Percentiles rank a stretch among this genome's conserved stretches.
Evolutionary conservation across 2,113 vertebrate species (phyloP).

Genomic region (Malurus cyaneus): DNA sequence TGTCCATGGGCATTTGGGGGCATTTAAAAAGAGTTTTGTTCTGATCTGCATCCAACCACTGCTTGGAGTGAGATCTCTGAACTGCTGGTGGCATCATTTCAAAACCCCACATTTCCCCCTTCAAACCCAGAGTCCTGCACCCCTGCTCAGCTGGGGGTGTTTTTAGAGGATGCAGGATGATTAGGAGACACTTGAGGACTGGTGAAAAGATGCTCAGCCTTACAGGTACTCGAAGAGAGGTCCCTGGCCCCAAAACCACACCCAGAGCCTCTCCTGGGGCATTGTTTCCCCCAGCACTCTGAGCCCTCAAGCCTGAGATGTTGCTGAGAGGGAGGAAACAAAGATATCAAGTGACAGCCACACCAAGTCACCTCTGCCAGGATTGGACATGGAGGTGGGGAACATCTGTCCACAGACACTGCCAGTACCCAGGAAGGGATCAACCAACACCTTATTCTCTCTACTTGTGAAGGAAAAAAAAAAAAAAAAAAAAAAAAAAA

Average conservation of each 20-base stretch:
- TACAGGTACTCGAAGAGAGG: not conserved
- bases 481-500: too few species aligned
- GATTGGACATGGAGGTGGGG: not conserved
- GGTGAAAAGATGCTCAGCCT: not conserved
- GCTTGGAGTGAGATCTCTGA: not conserved
- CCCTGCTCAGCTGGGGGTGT: not conserved
- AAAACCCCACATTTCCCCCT: not conserved
- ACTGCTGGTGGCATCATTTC: not conserved
- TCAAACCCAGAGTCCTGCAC: not conserved
- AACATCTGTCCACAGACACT: not conserved
- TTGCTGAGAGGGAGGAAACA: not conserved
- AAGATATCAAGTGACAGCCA: not conserved
- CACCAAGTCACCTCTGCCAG: not conserved
- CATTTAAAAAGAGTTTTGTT: not conserved
- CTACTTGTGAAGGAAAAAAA: not conserved
- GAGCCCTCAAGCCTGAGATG: not conserved
- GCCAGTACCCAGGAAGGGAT: not conserved
- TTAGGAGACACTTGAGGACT: not conserved
- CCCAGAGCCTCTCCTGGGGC: not conserved
- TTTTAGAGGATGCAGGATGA: not conserved
- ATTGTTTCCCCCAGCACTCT: not conserved
- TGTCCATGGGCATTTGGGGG: accelerated
- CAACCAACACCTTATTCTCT: not conserved
- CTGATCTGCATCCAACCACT: not conserved
- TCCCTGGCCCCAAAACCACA: not conserved